A percentile compares a stretch with the other conserved stretches of the same genome.
Conservation (phyloP, 2,888 invertebrate species). For the Nomada ruficornis region DNA sequence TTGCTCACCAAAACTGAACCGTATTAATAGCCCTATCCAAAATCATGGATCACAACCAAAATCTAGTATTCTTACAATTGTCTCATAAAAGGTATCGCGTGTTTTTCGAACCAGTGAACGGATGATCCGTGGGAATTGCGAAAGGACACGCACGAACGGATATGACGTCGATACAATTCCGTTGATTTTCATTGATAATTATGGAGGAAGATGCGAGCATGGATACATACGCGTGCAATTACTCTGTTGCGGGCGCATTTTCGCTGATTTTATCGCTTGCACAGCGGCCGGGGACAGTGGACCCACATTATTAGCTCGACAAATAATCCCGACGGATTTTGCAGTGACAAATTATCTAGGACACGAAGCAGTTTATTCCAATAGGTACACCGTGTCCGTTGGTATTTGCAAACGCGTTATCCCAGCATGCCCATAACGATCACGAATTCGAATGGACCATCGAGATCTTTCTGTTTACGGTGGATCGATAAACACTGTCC, state of each 20-base stretch:
- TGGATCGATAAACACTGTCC: conserved; percentile 45
- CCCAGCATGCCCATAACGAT: conserved; percentile 65
- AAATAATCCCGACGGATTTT: conserved; percentile 82
- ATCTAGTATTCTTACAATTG: neutral
- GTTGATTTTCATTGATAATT: conserved; percentile 67
- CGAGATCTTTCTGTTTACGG: conserved; percentile 59
- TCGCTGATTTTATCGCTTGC: conserved; percentile 79
- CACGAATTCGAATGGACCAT: conserved; percentile 62
- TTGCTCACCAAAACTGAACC: too few relatives aligned
- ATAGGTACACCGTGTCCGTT: conserved; percentile 72
- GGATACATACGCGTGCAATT: conserved; percentile 69
- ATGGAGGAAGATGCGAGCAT: conserved; percentile 57
- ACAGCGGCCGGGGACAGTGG: conserved; percentile 69
- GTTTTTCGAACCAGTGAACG: neutral
- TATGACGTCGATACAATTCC: conserved; percentile 39
- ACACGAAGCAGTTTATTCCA: conserved; percentile 79
- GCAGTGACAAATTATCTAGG: conserved; percentile 81
- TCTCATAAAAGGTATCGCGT: neutral
- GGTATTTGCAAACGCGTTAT: conserved; percentile 73
- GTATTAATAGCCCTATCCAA: too few relatives aligned
- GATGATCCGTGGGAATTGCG: neutral
- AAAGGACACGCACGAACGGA: neutral
- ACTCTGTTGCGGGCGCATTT: conserved; percentile 70
- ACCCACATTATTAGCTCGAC: conserved; percentile 82
- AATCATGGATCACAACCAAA: too few relatives aligned